phyloP scores from a whole-genome alignment of 2,888 invertebrate genomes.

The Dichetophora obliterata region DNA sequence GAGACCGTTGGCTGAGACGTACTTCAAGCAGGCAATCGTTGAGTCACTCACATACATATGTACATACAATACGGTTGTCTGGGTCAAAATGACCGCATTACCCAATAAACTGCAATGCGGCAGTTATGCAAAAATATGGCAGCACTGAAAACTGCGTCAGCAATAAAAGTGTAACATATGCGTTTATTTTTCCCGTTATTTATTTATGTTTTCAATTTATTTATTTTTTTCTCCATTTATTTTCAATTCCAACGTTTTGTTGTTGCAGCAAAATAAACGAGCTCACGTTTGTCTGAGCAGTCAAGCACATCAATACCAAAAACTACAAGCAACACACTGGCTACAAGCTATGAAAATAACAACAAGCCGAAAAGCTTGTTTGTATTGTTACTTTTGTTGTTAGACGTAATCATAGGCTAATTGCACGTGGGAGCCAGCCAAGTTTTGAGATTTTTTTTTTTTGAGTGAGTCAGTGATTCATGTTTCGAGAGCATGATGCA shows the following conservation, averaged over 20 bases:
- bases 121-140: conserved; percentile 13
- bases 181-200: conserved; percentile 1
- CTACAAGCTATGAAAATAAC: too few species aligned
- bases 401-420: not conserved
- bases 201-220: not conserved
- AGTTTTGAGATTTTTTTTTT: not conserved
- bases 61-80: not conserved
- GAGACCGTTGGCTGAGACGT: too few species aligned
- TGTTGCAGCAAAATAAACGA: not conserved
- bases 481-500: too few species aligned
- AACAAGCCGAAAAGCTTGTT: too few species aligned
- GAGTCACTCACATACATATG: not conserved
- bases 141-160: conserved; percentile 12
- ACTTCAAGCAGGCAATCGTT: not conserved
- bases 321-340: not conserved
- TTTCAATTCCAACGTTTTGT: not conserved
- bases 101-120: conserved; percentile 34
- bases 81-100: conserved; percentile 18
- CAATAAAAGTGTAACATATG: conserved; percentile 8
- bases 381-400: not conserved
- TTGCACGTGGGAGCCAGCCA: not conserved
- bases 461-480: not conserved
- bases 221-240: not conserved
- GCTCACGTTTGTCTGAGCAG: not conserved
- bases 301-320: conserved; percentile 1